Evolutionary conservation across 2,888 invertebrate genomes (phyloP).

Genomic region (Cepaea hortensis): DNA sequence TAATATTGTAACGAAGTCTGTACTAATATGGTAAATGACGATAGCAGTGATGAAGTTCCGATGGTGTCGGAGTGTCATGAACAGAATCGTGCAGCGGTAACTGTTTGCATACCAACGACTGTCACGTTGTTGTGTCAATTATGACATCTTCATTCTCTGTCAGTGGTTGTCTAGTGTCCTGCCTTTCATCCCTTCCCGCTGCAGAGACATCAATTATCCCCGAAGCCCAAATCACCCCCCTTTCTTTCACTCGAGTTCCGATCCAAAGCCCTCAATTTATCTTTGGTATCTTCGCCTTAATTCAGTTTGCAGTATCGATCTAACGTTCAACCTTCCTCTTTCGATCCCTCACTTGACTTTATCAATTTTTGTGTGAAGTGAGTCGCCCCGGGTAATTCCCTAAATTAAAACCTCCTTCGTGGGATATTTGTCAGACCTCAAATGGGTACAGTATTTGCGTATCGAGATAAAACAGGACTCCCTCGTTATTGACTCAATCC

Average conservation of each 20-base stretch:
- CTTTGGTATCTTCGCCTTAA: slow-evolving; percentile 17
- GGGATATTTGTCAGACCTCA: slow-evolving; percentile 50
- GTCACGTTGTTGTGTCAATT: neutral
- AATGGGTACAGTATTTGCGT: slow-evolving; percentile 46
- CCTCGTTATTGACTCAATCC: slow-evolving; percentile 46
- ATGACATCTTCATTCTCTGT: neutral
- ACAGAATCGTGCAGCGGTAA: too few species aligned
- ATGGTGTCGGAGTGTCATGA: too few species aligned
- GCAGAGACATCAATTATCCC: neutral
- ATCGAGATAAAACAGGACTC: slow-evolving; percentile 51
- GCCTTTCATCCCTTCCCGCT: neutral
- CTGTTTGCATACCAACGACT: neutral
- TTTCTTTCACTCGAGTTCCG: neutral
- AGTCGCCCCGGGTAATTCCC: slow-evolving; percentile 49
- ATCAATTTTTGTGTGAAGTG: slow-evolving; percentile 37
- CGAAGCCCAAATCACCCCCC: neutral
- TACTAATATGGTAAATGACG: too few species aligned
- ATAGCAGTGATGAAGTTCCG: too few species aligned
- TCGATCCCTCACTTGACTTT: slow-evolving; percentile 30
- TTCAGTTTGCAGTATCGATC: slow-evolving; percentile 35
- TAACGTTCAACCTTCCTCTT: neutral
- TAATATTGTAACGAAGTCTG: too few species aligned
- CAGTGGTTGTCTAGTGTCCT: neutral
- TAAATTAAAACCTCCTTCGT: slow-evolving; percentile 53
- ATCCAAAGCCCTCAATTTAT: neutral